Percentiles rank a stretch among this genome's conserved stretches.
Conservation (phyloP, 1,140 invertebrate species). For the Heliconius hewitsoni region DNA sequence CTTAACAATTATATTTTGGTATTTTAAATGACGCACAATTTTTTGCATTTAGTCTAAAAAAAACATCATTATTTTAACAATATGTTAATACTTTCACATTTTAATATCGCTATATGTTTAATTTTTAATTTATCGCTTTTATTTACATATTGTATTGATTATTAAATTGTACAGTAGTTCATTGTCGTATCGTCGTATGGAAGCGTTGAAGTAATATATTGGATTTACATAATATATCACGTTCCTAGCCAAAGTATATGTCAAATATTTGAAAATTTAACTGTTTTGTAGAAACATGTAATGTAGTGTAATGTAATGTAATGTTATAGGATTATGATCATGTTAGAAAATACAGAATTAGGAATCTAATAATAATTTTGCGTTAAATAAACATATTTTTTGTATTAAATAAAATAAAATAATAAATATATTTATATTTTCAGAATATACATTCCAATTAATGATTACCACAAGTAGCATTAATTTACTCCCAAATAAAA, state of each 20-base stretch:
- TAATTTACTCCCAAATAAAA: no score
- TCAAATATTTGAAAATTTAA: not conserved
- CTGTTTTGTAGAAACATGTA: not conserved
- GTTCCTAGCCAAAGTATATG: not conserved
- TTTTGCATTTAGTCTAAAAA: no score
- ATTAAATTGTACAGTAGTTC: not conserved
- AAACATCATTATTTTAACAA: no score
- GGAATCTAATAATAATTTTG: no score
- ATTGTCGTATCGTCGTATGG: not conserved
- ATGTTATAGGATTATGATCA: not conserved
- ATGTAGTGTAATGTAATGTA: not conserved
- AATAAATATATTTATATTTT: no score
- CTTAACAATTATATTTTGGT: no score
- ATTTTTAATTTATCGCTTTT: not conserved
- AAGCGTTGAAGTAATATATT: not conserved
- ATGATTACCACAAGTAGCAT: no score
- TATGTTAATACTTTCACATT: no score
- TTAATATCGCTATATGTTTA: not conserved
- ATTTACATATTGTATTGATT: not conserved
- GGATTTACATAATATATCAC: not conserved
- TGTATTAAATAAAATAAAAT: no score
- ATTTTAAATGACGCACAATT: no score
- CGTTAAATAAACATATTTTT: no score
- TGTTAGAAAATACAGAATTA: not conserved
- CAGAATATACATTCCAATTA: no score